These are phyloP conservation scores for Andrena haemorrhoa DNA, from an alignment of 2,888 invertebrate genomes.

Conservation along the genomic window DNA sequence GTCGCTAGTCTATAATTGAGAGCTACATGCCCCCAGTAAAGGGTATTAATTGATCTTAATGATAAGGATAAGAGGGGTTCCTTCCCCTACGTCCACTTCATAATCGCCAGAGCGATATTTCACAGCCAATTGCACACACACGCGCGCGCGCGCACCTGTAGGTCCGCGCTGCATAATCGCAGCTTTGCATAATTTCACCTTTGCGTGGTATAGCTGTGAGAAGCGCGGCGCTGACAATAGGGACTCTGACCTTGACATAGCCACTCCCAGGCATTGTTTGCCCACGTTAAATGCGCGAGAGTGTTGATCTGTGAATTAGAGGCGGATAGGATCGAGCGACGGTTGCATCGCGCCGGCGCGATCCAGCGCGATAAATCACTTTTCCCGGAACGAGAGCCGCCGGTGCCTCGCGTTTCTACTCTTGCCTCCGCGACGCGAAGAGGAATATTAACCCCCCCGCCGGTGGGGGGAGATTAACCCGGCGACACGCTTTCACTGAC, in stretches of 20 bases:
- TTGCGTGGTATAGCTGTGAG: not conserved
- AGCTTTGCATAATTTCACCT: not conserved
- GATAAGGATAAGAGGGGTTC: too few relatives aligned
- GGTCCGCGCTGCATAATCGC: too few relatives aligned
- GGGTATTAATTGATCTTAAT: too few relatives aligned
- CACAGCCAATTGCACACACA: too few relatives aligned
- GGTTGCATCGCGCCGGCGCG: not conserved
- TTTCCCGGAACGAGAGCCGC: not conserved
- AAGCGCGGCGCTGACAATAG: conserved; percentile 53
- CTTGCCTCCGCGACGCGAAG: not conserved
- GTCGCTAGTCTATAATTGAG: too few relatives aligned
- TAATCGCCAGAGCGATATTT: too few relatives aligned
- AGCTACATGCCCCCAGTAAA: too few relatives aligned
- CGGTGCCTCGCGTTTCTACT: conserved; percentile 8
- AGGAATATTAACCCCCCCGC: conserved; percentile 18
- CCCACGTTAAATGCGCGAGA: conserved; percentile 47
- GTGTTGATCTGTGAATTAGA: conserved; percentile 49
- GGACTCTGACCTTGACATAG: conserved; percentile 73
- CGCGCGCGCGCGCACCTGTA: too few relatives aligned
- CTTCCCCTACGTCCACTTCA: too few relatives aligned
- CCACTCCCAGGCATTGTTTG: conserved; percentile 70
- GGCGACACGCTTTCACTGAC: conserved; percentile 33
- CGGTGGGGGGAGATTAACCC: not conserved
- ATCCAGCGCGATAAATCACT: conserved; percentile 13
- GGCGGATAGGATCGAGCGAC: conserved; percentile 8